phyloP scores from a whole-genome alignment of 2,797 vertebrate species.

The Myripristis jacobus region DNA sequence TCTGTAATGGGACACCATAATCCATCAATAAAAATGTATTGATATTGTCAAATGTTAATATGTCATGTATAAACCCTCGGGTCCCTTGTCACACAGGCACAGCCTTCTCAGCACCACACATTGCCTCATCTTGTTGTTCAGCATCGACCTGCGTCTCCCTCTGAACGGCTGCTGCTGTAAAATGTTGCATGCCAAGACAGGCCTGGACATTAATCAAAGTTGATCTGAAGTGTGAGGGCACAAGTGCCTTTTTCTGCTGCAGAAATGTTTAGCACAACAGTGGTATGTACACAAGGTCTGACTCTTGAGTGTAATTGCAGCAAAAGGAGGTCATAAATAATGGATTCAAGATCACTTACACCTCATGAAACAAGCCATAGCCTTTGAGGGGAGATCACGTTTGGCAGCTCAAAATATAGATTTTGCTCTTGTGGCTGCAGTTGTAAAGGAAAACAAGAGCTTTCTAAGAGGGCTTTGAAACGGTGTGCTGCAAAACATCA shows the following conservation, averaged over 20 bases:
- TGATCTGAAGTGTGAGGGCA: constrained; percentile 73
- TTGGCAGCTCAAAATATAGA: constrained; percentile 70
- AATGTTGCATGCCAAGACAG: constrained; percentile 65
- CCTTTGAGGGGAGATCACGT: constrained; percentile 66
- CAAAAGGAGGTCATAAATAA: constrained; percentile 85
- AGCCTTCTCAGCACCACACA: constrained; percentile 49
- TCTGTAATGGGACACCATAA: constrained; percentile 58
- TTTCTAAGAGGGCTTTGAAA: constrained; percentile 64
- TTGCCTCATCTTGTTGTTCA: constrained; percentile 53
- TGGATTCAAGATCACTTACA: constrained; percentile 87
- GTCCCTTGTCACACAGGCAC: constrained; percentile 60
- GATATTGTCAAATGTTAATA: constrained; percentile 82
- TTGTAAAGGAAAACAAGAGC: constrained; percentile 75
- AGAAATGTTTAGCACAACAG: constrained; percentile 82
- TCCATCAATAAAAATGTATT: constrained; percentile 76
- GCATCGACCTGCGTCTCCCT: constrained; percentile 64
- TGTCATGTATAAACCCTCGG: constrained; percentile 76
- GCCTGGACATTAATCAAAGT: constrained; percentile 79
- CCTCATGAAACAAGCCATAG: constrained; percentile 77
- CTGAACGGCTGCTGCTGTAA: constrained; percentile 59
- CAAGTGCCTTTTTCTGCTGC: constrained; percentile 70
- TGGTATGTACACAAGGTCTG: constrained; percentile 61
- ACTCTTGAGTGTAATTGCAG: constrained; percentile 80
- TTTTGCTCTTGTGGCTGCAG: constrained; percentile 62
- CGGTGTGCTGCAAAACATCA: constrained; percentile 56